Base-by-base conservation (phyloP, 1,140 invertebrate species). In the Panulirus ornatus region DNA sequence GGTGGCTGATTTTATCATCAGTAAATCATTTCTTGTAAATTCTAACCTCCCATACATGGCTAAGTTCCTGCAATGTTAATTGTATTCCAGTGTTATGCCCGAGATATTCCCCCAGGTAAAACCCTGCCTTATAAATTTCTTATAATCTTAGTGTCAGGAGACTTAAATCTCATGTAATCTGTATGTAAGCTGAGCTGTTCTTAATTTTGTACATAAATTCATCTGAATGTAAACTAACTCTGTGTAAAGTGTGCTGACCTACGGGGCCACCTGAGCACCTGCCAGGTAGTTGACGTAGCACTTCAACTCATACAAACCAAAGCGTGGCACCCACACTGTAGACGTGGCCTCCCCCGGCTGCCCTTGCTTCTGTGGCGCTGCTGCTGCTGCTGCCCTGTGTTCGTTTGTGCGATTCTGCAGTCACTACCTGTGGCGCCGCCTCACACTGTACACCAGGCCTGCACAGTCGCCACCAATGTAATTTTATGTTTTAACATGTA, bases 401-500 rank as follows among this genome's bases (percentile, higher is more conserved):
- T 81, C n/a, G 47, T 81, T 34, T 73, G 42, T 51, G 40, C 76
- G 40, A 47, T n/a, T 44, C 78, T 81, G 47, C 78, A n/a, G 78
- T 81, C 78, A 58, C 78, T 81, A 51, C 78, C 47, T 81, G 78
- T 73, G n/a, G 36, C 70, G 42, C n/a, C 76, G 78, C 78, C 47
- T 81, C 78, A 51, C 78, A 81, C 44, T 42, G 38, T 36, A 81
- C 54, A 81, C 47, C 38, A 58, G 36, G 42, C 78, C 47, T 81
- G 78, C 78, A 54, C 78, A 81, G 78, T 58, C 42, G 36, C 78
- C 54, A 38, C 47, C 36, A n/a, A 34, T 81, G 78, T 81, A 58
- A n/a, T 42, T 81, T 6, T 38, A 9, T 84, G 22, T 54, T 81
- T 47, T 88, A 63, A 58, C 70, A 36, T 73, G 63, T 51, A 40